phyloP scores from a whole-genome alignment of 2,888 invertebrate species.

The Polyommatus icarus region DNA sequence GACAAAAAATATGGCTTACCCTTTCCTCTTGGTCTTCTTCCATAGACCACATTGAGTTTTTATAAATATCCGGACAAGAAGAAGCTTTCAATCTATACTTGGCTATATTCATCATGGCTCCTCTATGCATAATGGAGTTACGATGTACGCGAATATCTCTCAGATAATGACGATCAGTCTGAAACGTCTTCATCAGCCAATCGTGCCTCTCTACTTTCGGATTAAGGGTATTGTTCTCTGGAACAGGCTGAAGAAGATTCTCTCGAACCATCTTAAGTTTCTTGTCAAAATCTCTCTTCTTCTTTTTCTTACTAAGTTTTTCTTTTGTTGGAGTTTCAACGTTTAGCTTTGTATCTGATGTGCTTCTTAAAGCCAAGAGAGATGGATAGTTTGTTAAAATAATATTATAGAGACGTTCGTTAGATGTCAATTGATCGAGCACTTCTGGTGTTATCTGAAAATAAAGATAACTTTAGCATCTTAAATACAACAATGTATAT shows the following conservation, averaged over 20 bases:
- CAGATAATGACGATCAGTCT: conserved; percentile 83
- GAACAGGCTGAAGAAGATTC: conserved; percentile 69
- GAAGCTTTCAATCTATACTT: conserved; percentile 91
- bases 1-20: conserved; percentile 44
- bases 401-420: conserved; percentile 84
- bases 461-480: neutral
- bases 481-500: neutral
- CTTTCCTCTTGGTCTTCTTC: conserved; percentile 86
- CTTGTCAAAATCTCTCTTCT: conserved; percentile 65
- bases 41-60: conserved; percentile 91
- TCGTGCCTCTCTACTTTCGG: conserved; percentile 59
- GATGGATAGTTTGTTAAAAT: conserved; percentile 88
- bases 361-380: conserved; percentile 82
- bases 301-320: conserved; percentile 45
- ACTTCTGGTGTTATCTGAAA: conserved; percentile 86
- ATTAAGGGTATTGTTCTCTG: conserved; percentile 63
- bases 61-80: conserved; percentile 95
- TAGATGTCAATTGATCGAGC: conserved; percentile 82
- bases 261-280: conserved; percentile 67
- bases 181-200: conserved; percentile 76
- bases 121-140: conserved; percentile 92
- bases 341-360: conserved; percentile 82
- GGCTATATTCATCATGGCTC: conserved; percentile 91
- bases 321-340: conserved; percentile 54
- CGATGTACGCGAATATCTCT: conserved; percentile 86